Conservation (phyloP, 2,888 invertebrate genomes). For the Laothoe populi region DNA sequence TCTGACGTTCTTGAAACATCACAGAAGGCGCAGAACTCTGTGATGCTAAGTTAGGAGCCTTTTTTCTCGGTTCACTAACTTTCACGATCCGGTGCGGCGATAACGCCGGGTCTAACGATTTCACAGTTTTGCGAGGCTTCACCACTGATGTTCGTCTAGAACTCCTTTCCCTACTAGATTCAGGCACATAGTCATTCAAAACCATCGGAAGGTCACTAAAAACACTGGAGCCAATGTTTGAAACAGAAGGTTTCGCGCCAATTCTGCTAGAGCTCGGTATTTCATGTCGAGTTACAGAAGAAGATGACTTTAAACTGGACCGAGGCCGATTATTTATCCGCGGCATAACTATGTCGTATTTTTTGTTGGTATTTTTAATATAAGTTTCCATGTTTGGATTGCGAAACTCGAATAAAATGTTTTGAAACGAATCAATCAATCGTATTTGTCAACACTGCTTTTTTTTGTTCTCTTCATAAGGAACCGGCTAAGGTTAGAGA, state of each 20-base stretch:
- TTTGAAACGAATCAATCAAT: too few species aligned
- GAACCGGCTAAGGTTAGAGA: too few species aligned
- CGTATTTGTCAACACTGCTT: background rate
- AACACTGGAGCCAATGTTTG: conserved; percentile 58
- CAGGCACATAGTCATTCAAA: conserved; percentile 65
- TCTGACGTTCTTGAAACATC: conserved; percentile 43
- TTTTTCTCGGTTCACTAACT: conserved; percentile 41
- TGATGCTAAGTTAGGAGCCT: conserved; percentile 42
- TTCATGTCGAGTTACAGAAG: conserved; percentile 66
- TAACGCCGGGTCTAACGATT: conserved; percentile 63
- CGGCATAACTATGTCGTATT: conserved; percentile 73
- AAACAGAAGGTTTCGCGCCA: conserved; percentile 72
- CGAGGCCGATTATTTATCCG: conserved; percentile 59
- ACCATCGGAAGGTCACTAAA: conserved; percentile 69
- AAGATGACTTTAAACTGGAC: conserved; percentile 53
- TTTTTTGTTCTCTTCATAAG: too few species aligned
- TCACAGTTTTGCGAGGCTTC: conserved; percentile 69
- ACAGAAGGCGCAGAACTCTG: conserved; percentile 60
- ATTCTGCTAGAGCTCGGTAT: conserved; percentile 53
- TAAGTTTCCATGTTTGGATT: conserved; percentile 43
- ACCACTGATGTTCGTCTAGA: conserved; percentile 54
- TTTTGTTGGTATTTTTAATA: conserved; percentile 44
- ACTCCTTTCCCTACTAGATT: conserved; percentile 44
- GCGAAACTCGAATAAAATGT: conserved; percentile 32
- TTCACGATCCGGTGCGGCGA: conserved; percentile 51